Base-by-base conservation (phyloP, 2,888 invertebrate species). In the Sialis lutaria region DNA sequence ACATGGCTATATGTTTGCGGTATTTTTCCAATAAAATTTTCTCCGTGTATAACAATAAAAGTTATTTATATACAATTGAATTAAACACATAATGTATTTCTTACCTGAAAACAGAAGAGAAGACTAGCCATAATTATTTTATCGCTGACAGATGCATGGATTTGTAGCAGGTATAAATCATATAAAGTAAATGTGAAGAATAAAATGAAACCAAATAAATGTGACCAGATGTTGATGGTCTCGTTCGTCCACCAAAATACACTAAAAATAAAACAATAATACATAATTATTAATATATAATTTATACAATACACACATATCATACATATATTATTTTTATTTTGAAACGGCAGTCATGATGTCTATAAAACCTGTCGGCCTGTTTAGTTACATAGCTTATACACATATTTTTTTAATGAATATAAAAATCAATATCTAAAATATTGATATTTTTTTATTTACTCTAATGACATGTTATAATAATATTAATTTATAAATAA, bases 191-290 rank as follows among this genome's bases (percentile, higher is more conserved):
- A 68, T 44, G 81, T 80, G 50, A 88, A 69, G 59, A 96, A 86
- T 46, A 93, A 67, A 63, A 83, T 73, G 69, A 85, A 84, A 7
- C 88, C 88, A 57, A 86, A 84, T 58, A 96, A 72, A 63, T 96
- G 96, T 42, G 90, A 90, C 96, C 96, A 96, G 60, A 96, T 93
- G 61, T 96, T 96, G 61, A 96, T 77, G 1, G 93, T 95, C 67
- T 96, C 96, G 64, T 96, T 96, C 48, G 89, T 93, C 90, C 92
- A 90, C 82, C 90, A 86, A 68, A 95, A 91, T 60, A 91, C 72
- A 64, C 93, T 90, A 69, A 52, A 77, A 69, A 50, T 49, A 45
- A 46, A 53, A 46, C 47, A 50, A 49, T 48, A 50, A 32, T 10
- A 40, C 49, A 40, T 31, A 8, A 39, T 13, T 34, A 34, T 40